Evolutionary conservation across 2,797 vertebrate genomes (phyloP).

Genomic region (Lagorchestes hirsutus): DNA sequence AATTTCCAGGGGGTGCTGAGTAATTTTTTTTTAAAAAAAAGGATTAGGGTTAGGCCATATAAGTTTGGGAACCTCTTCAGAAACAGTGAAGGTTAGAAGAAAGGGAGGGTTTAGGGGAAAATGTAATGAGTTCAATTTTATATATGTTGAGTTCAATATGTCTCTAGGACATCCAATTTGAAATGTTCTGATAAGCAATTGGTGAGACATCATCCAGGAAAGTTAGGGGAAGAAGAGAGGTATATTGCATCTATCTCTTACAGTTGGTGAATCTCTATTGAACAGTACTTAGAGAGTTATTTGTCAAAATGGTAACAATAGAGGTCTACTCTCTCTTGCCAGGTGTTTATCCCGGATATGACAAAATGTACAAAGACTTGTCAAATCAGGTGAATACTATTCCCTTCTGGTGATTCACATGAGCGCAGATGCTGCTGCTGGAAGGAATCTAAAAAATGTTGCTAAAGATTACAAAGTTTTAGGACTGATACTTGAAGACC

Average conservation of each 20-base stretch:
- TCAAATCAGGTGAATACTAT: neutral
- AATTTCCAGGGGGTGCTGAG: too few relatives aligned
- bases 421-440: neutral
- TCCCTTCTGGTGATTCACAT: neutral
- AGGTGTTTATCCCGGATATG: neutral
- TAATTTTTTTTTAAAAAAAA: too few relatives aligned
- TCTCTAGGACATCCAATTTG: neutral
- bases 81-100: neutral
- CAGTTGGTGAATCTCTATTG: neutral
- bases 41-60: too few relatives aligned
- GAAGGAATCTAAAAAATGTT: neutral
- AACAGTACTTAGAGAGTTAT: neutral
- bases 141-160: neutral
- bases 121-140: neutral
- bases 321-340: neutral
- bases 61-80: neutral
- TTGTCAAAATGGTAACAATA: neutral
- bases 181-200: slow-evolving; percentile 34
- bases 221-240: neutral
- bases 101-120: neutral
- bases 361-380: neutral
- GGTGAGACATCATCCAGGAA: neutral
- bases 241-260: neutral
- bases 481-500: neutral
- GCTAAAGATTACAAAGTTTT: neutral